phyloP scores from a whole-genome alignment of 2,113 vertebrate species.

The Leptodactylus fuscus region DNA sequence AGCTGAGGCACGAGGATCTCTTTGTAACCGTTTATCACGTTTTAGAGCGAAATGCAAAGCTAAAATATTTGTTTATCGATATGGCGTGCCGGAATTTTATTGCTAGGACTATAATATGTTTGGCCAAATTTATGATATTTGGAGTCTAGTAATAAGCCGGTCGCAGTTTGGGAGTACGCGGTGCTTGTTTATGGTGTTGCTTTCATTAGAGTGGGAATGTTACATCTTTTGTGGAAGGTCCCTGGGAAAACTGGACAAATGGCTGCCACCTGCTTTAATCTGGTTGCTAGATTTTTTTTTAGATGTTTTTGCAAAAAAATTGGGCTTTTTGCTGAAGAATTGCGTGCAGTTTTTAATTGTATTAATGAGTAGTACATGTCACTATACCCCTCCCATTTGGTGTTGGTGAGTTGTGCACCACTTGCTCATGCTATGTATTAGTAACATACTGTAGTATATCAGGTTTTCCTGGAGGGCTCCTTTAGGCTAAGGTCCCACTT shows the following conservation, averaged over 20 bases:
- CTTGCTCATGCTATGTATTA: too few species aligned
- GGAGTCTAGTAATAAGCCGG: not conserved
- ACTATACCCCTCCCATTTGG: too few species aligned
- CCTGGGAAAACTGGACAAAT: not conserved
- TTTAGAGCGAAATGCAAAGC: not conserved
- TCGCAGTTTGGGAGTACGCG: not conserved
- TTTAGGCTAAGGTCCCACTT: too few species aligned
- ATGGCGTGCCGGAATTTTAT: not conserved
- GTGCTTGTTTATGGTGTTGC: not conserved
- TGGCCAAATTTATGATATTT: slow-evolving; percentile 11
- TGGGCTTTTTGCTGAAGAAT: too few species aligned
- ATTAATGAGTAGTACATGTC: too few species aligned
- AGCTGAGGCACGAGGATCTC: not conserved
- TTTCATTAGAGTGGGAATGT: not conserved
- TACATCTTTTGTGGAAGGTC: not conserved
- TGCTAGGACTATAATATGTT: not conserved
- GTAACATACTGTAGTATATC: too few species aligned
- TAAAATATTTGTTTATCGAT: slow-evolving; percentile 1
- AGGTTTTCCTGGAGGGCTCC: too few species aligned
- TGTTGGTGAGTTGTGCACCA: too few species aligned
- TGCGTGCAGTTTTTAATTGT: too few species aligned
- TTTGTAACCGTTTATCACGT: not conserved
- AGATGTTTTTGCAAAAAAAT: too few species aligned
- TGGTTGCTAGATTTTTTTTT: too few species aligned
- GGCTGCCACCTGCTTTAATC: too few species aligned